phyloP scores from a whole-genome alignment of 2,888 invertebrate genomes.

The Cetonia aurata region DNA sequence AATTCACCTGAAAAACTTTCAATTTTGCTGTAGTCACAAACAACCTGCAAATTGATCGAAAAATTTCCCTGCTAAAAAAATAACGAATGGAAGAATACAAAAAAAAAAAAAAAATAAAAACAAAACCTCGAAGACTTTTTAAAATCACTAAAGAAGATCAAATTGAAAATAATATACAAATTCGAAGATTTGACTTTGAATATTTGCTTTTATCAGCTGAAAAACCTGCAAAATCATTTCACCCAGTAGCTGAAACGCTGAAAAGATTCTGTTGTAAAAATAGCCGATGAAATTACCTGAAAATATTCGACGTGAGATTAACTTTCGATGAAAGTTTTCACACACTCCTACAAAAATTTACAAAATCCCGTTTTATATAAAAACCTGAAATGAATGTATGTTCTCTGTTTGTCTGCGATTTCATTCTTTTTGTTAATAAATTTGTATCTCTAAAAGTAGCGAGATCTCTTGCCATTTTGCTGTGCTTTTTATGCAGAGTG shows the following conservation, averaged over 20 bases:
- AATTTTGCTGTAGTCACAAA: neutral
- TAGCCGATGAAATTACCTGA: neutral
- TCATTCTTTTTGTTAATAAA: slow-evolving; percentile 16
- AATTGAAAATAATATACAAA: slow-evolving; percentile 5
- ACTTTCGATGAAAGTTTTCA: no score
- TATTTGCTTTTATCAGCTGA: neutral
- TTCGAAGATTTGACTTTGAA: neutral
- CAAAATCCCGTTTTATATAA: neutral
- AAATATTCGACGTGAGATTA: neutral
- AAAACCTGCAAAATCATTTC: neutral
- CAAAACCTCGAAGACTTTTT: neutral
- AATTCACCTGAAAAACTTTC: slow-evolving; percentile 34
- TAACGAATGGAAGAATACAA: neutral
- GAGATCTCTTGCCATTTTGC: slow-evolving; percentile 43
- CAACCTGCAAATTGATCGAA: slow-evolving; percentile 1
- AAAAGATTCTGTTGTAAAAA: neutral
- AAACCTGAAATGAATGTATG: slow-evolving; percentile 42
- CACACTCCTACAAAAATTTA: no score
- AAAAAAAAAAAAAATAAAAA: no score
- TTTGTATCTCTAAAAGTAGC: slow-evolving; percentile 19
- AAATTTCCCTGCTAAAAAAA: slow-evolving; percentile 6
- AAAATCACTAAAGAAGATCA: neutral
- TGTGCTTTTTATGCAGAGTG: slow-evolving; percentile 42
- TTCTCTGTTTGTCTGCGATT: slow-evolving; percentile 4
- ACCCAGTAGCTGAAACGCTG: slow-evolving; percentile 3